Percentiles rank a stretch among this genome's conserved stretches.
Conservation (phyloP, 2,113 vertebrate species). For the Rousettus leschenaultii region DNA sequence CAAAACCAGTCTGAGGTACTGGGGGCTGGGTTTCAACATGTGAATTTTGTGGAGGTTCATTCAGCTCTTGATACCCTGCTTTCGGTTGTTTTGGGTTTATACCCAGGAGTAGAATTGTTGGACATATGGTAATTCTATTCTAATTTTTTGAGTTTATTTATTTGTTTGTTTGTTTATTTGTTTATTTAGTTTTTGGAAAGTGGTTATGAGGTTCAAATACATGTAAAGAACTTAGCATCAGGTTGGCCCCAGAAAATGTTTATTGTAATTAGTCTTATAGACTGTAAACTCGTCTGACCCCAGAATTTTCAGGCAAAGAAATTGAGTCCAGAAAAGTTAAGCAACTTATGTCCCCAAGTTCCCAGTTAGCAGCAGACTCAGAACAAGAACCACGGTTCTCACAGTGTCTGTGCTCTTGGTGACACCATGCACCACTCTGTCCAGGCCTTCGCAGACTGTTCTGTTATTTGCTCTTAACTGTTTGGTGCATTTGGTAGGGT, state of each 20-base stretch:
- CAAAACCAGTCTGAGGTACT: neutral
- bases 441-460: neutral
- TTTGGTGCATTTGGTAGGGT: neutral
- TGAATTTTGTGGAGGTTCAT: neutral
- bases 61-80: neutral
- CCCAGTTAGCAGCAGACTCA: neutral
- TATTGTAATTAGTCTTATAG: neutral
- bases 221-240: neutral
- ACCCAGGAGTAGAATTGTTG: neutral
- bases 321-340: neutral
- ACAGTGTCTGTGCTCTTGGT: fast-evolving
- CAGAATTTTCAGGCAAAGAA: neutral
- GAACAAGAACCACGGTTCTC: neutral
- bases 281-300: neutral
- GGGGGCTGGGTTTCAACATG: neutral
- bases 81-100: neutral
- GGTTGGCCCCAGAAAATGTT: neutral
- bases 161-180: too few relatives aligned
- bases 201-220: neutral
- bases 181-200: neutral
- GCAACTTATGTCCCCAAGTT: neutral
- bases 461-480: neutral
- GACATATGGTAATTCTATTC: neutral
- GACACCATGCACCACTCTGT: fast-evolving
- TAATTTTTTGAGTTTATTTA: neutral